These are phyloP conservation scores for Nipponia nippon DNA, from an alignment of 2,113 vertebrate species.

Conservation along the genomic window DNA sequence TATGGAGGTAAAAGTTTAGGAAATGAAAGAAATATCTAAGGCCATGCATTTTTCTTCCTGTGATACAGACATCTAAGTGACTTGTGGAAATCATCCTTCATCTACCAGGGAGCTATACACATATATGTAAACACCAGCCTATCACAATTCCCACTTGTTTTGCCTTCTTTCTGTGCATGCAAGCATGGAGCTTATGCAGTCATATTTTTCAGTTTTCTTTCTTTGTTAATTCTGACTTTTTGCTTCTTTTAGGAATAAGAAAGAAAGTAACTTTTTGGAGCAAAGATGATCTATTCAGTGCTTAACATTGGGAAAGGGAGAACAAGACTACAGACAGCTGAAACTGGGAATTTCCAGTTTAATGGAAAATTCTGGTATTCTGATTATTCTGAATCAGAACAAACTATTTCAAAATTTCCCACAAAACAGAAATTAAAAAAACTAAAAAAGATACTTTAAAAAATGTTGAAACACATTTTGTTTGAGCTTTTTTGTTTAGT, in stretches of 20 bases:
- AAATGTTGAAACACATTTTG: conserved; percentile 10
- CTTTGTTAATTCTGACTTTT: not conserved
- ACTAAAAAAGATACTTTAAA: not conserved
- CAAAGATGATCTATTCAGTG: not conserved
- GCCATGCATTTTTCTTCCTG: not conserved
- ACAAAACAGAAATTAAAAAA: not conserved
- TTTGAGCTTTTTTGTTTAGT: not conserved
- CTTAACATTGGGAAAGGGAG: conserved; percentile 13
- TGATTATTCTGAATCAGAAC: conserved; percentile 29
- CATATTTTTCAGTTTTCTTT: not conserved
- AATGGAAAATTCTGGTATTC: conserved; percentile 48
- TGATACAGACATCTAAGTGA: not conserved
- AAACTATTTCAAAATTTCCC: conserved; percentile 56
- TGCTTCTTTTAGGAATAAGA: not conserved
- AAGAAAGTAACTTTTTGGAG: not conserved
- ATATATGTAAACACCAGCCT: not conserved
- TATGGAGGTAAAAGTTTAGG: not conserved
- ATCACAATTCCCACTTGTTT: not conserved
- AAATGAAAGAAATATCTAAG: not conserved
- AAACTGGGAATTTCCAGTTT: conserved; percentile 44
- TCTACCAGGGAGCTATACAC: not conserved
- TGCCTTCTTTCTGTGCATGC: not conserved
- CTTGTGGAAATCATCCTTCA: not conserved
- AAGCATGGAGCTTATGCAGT: not conserved
- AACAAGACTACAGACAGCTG: not conserved